These are phyloP conservation scores for Prosopocoilus inquinatus DNA, from an alignment of 2,888 invertebrate species.

Conservation along the genomic window DNA sequence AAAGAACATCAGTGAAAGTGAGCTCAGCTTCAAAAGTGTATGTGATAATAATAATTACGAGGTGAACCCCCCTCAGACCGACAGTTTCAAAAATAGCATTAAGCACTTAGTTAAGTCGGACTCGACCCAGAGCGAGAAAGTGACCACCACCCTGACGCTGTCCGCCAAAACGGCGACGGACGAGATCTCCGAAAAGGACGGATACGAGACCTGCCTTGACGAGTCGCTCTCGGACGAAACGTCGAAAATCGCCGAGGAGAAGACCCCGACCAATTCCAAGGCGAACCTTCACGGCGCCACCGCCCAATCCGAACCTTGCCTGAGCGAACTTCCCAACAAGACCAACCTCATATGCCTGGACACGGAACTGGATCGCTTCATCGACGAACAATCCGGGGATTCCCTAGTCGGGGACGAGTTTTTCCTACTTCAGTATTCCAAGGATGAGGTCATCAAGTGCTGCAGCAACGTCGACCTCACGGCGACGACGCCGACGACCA, in stretches of 20 bases:
- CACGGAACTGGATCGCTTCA: slow-evolving; percentile 38
- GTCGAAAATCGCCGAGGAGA: slow-evolving; percentile 14
- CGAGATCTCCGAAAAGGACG: slow-evolving; percentile 40
- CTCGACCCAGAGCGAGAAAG: not conserved
- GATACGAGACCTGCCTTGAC: slow-evolving; percentile 63
- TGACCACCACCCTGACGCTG: not conserved
- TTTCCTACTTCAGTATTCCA: slow-evolving; percentile 47
- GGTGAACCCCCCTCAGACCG: slow-evolving; percentile 8
- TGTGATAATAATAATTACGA: slow-evolving; percentile 24
- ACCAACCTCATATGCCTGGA: slow-evolving; percentile 39
- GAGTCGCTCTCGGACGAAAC: slow-evolving; percentile 55
- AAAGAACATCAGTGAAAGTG: slow-evolving; percentile 21
- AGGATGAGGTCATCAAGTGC: slow-evolving; percentile 37
- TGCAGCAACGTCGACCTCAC: slow-evolving; percentile 37
- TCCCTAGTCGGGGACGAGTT: slow-evolving; percentile 44
- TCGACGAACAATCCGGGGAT: slow-evolving; percentile 33
- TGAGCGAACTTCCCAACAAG: slow-evolving; percentile 20
- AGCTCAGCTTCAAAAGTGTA: slow-evolving; percentile 28
- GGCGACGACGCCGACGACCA: slow-evolving; percentile 6
- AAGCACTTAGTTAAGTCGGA: not conserved
- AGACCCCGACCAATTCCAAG: slow-evolving; percentile 41
- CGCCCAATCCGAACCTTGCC: slow-evolving; percentile 34
- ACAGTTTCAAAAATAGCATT: slow-evolving; percentile 4
- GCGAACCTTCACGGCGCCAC: slow-evolving; percentile 6
- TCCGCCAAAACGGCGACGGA: not conserved